These are phyloP conservation scores for Tautogolabrus adspersus DNA, from an alignment of 2,113 vertebrate species.

Conservation along the genomic window DNA sequence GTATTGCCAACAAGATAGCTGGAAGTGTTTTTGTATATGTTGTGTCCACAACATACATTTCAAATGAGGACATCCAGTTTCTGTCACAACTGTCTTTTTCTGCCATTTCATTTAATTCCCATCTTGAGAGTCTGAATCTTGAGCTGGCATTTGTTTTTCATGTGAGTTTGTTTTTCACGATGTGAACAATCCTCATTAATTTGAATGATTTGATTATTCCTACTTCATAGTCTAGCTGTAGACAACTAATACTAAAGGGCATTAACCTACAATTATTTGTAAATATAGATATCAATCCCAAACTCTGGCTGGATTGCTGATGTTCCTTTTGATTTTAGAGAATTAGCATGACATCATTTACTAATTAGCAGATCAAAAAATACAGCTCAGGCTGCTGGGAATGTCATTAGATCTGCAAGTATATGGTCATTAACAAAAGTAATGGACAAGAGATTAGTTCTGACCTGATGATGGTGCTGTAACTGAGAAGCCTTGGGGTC, in stretches of 20 bases:
- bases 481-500: too few species aligned
- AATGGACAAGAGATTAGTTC: background rate
- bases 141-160: background rate
- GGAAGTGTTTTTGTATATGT: too few species aligned
- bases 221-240: background rate
- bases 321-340: too few species aligned
- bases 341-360: too few species aligned
- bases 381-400: too few species aligned
- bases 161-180: background rate
- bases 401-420: background rate
- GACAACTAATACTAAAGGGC: background rate
- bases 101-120: background rate
- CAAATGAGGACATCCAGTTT: background rate
- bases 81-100: background rate
- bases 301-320: background rate
- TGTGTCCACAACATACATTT: too few species aligned
- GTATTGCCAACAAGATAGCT: too few species aligned
- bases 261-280: background rate
- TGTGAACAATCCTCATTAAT: background rate
- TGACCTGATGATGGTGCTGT: too few species aligned
- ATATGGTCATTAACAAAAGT: background rate
- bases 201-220: background rate
- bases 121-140: background rate
- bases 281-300: background rate
- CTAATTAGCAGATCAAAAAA: too few species aligned